These are phyloP conservation scores for Scolopax bukidnonensis DNA, from an alignment of 2,797 vertebrate species.

Conservation along the genomic window DNA sequence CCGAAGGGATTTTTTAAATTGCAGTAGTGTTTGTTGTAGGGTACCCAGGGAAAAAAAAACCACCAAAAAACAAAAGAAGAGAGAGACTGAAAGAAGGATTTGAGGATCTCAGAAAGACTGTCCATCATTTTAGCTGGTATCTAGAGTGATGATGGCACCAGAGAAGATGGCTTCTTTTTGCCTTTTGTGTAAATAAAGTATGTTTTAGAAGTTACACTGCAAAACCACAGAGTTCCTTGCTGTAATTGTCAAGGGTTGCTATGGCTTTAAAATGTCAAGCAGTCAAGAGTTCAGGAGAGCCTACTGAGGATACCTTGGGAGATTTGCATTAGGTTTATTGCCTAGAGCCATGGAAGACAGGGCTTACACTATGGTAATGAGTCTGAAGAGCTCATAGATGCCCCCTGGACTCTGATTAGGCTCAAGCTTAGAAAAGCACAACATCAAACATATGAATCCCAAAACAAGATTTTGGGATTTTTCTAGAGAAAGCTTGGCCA, in stretches of 20 bases:
- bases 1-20: neutral
- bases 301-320: neutral
- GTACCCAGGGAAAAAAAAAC: neutral
- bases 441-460: neutral
- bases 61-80: neutral
- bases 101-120: neutral
- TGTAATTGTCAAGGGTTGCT: neutral
- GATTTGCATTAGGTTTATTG: neutral
- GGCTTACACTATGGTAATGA: neutral
- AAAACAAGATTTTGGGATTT: neutral
- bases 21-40: neutral
- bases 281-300: neutral
- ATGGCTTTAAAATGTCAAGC: neutral
- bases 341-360: neutral
- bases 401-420: neutral
- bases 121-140: neutral
- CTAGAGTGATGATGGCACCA: neutral
- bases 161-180: neutral
- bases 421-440: neutral
- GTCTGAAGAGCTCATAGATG: neutral
- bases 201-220: neutral
- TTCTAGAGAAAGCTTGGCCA: neutral
- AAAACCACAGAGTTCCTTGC: neutral
- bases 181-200: neutral
- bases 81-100: neutral